Base-by-base conservation (phyloP, 2,113 vertebrate species). In the Corythornis cristatus region DNA sequence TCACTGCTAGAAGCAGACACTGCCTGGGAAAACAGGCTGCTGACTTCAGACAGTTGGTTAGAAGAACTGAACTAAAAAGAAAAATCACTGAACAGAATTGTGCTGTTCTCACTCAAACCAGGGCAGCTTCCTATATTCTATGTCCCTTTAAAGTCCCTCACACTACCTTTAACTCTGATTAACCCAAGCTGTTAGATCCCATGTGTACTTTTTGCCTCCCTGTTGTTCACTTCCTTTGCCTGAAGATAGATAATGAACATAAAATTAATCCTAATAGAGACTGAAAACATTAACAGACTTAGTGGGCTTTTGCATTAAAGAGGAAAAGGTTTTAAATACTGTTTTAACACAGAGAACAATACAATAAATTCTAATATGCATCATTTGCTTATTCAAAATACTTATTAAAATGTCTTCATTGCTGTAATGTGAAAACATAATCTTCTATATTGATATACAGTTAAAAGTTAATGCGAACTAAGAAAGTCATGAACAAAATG, bases 81-180 rank as follows among this genome's bases (percentile, higher is more conserved):
- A 50, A 23, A 50, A 50, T 50, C 48, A 50, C 22, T 50, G 48
- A 50, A 50, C 48, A 50, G 48, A 50, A 50, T 50, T 50, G 48
- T 23, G 22, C 11, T 50, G 48, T 50, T 50, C 48, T 50, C 48
- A 50, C 48, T 50, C 48, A 50, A 50, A 50, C 48, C 48, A 50
- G 48, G 11, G 21, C 48, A 50, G 48, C 48, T 77, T 81, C 82
- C 40, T 62, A 5, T 56, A 51, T 51, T 66, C 14, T 60, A 15
- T 61, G 35, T 71, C 31, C 33, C 37, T 88, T 83, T 88, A 28
- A 93, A 82, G 20, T 71, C 64, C 13, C 53, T 64, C 56, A 60
- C 12, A 86, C 66, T 68, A 90, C 43, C 48, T 78, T 87, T 82
- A 89, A 17, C 51, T 92, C 93, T 92, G 54, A 74, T 91, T 83